Evolutionary conservation across 2,888 invertebrate genomes (phyloP).

Genomic region (Pyrochroa serraticornis): DNA sequence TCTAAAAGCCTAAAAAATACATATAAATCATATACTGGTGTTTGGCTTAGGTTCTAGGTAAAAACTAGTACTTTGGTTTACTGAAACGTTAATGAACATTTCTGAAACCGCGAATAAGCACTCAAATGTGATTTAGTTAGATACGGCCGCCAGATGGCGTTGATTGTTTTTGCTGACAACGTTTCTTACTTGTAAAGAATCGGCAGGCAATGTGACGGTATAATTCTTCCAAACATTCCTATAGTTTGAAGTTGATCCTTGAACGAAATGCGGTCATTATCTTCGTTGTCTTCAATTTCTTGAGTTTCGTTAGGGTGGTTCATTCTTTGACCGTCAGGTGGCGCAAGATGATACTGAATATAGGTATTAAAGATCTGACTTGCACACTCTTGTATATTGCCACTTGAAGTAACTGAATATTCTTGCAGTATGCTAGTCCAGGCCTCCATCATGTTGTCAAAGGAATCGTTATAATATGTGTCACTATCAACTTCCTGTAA

Average conservation of each 20-base stretch:
- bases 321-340: constrained; percentile 76
- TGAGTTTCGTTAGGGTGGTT: constrained; percentile 56
- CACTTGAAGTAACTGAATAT: constrained; percentile 48
- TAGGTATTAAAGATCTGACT: constrained; percentile 78
- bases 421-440: constrained; percentile 66
- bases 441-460: constrained; percentile 70
- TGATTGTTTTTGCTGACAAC: too few relatives aligned
- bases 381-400: constrained; percentile 50
- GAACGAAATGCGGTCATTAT: constrained; percentile 70
- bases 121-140: neutral
- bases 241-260: constrained; percentile 78
- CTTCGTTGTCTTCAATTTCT: constrained; percentile 70
- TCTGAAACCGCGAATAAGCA: too few relatives aligned
- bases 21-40: too few relatives aligned
- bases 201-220: constrained; percentile 69
- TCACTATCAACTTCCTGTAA: constrained; percentile 59
- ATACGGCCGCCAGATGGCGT: too few relatives aligned
- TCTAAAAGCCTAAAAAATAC: constrained; percentile 50
- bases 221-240: constrained; percentile 68
- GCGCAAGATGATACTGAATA: constrained; percentile 77
- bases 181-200: constrained; percentile 63
- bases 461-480: constrained; percentile 69
- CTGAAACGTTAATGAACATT: too few relatives aligned
- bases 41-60: too few relatives aligned
- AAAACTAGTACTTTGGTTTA: too few relatives aligned